Percentiles rank a stretch among this genome's conserved stretches.
Evolutionary conservation across 2,113 vertebrate species (phyloP).

Genomic region (Zapus hudsonius): DNA sequence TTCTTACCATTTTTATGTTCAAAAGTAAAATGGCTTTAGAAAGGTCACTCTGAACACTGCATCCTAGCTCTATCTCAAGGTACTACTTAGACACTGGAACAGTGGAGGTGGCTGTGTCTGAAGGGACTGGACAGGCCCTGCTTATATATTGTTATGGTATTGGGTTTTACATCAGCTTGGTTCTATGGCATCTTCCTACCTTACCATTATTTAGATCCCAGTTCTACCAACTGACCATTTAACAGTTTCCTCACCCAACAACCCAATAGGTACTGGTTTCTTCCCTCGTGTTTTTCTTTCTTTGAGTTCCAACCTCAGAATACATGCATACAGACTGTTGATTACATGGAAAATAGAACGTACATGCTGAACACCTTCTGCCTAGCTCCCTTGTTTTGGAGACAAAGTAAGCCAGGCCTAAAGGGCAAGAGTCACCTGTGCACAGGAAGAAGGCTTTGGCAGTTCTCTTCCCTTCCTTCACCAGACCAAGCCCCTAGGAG

Average conservation of each 20-base stretch:
- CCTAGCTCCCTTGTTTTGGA: neutral
- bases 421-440: accelerated
- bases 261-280: neutral
- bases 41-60: neutral
- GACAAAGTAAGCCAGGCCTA: neutral
- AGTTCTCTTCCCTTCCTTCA: accelerated
- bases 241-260: neutral
- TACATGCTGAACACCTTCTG: too few species aligned
- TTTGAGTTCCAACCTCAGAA: neutral
- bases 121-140: accelerated
- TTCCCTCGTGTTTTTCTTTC: neutral
- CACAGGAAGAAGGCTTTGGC: neutral
- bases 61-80: neutral
- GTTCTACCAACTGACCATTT: too few species aligned
- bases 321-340: neutral
- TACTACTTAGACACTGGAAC: neutral
- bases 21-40: neutral
- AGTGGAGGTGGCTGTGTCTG: neutral
- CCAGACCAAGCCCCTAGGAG: neutral
- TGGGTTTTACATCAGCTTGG: neutral
- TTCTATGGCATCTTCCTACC: neutral
- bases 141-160: neutral
- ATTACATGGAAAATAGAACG: neutral
- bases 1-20: neutral
- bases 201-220: neutral